phyloP scores from a whole-genome alignment of 92 coral and sea anemone species.

The Siderastrea siderea region DNA sequence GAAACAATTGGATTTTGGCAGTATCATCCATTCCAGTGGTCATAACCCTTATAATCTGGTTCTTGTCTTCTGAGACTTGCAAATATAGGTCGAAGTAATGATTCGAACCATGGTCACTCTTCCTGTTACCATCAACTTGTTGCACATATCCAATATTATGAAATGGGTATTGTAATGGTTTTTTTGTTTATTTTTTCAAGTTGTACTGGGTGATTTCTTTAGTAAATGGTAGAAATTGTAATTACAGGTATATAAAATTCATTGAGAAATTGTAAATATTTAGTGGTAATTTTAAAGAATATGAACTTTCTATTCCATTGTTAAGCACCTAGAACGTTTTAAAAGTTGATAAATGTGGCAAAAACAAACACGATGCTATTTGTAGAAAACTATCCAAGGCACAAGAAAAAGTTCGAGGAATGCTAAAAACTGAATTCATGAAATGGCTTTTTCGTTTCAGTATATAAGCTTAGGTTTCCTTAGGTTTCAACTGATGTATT shows the following conservation, averaged over 20 bases:
- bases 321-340: background rate
- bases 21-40: slow-evolving; percentile 30
- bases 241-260: background rate
- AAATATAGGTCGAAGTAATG: slow-evolving; percentile 14
- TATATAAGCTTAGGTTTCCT: slow-evolving; percentile 17
- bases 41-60: slow-evolving; percentile 28
- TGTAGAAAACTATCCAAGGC: slow-evolving; percentile 42
- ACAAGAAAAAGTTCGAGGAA: slow-evolving; percentile 43
- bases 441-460: slow-evolving; percentile 49
- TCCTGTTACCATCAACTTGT: background rate
- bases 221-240: no score
- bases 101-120: background rate
- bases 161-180: background rate
- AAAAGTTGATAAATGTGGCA: slow-evolving; percentile 48
- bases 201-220: no score
- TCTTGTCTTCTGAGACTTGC: slow-evolving; percentile 23
- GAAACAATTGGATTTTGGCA: slow-evolving; percentile 18
- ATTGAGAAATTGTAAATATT: background rate
- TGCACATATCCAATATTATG: slow-evolving; percentile 6
- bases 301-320: slow-evolving; percentile 4
- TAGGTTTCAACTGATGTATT: slow-evolving; percentile 33
- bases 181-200: no score
- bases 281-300: background rate
- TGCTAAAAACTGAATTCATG: slow-evolving; percentile 46
- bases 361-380: slow-evolving; percentile 27